Evolutionary conservation across 2,113 vertebrate species (phyloP), one percentile per base, ranked within the genome.

Genomic region (Neopipo cinnamomea): DNA sequence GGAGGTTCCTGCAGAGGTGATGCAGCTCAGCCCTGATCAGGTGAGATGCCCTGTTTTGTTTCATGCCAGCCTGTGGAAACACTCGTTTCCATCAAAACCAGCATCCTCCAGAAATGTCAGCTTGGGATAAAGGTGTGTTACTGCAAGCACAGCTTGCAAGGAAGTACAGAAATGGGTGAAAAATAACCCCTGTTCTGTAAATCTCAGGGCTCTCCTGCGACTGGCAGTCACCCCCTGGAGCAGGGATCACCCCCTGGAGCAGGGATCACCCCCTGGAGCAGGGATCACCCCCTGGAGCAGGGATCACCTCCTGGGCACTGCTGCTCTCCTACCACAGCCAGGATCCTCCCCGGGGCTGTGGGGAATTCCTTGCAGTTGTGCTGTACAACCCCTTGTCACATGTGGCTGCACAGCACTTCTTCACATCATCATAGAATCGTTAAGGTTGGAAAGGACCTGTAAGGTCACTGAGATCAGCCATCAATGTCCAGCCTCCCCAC

Each of bases 341-440:
- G 21, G 52, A 23, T 44, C 46, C 62, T 33, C 25, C 55, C 41
- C 7, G 12, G 28, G 52, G 5, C 31, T 3, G 6, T 1, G 41
- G 75, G 25, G 28, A 18, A 35, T 31, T 8, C 11, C 74, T 14
- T 4, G 4, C 24, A 3, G 4, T 0, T 7, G 14, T 12, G 23
- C 49, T 12, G 6, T 3, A 0, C 4, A 2, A 24, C 14, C 58
- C 30, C 33, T 16, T 8, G 7, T 7, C 22, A 2, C n/a, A 14
- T 2, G 39, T 8, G 49, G 42, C 84, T 37, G 35, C 19, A 2
- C 8, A 14, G 30, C 59, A 2, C 14, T 15, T 21, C 58, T 33
- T 11, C 42, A 19, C 35, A 31, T 5, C 23, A 49, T 14, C 21
- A 11, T 7, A 12, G 35, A 24, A 3, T 12, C 22, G 4, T 6